Percentiles rank a stretch among this genome's conserved stretches.
Conservation (phyloP, 1,140 invertebrate species). For the Neodiprion lecontei region DNA sequence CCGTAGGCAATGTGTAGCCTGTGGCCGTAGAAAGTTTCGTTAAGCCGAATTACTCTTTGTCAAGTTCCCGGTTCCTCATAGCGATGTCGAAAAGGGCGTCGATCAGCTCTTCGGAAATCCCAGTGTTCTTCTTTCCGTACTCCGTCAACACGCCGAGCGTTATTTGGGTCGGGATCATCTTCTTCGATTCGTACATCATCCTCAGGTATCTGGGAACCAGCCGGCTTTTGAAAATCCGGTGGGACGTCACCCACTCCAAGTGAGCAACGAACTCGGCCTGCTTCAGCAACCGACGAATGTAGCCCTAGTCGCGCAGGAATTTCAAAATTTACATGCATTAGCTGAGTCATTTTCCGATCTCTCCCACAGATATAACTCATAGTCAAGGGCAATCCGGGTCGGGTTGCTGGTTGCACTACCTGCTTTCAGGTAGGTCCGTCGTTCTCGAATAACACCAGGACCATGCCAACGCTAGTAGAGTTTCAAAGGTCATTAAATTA, state of each 20-base stretch:
- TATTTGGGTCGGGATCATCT: slow-evolving; percentile 34
- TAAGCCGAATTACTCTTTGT: background rate
- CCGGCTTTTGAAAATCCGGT: slow-evolving; percentile 33
- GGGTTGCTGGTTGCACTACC: slow-evolving; percentile 43
- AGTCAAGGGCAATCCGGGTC: slow-evolving; percentile 8
- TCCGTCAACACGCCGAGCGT: background rate
- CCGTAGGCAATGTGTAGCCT: too few relatives aligned
- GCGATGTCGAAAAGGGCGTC: slow-evolving; percentile 2
- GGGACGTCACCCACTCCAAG: slow-evolving; percentile 44
- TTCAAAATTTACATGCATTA: slow-evolving; percentile 14
- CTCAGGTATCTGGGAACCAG: slow-evolving; percentile 31
- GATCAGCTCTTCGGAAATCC: background rate
- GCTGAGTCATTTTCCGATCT: slow-evolving; percentile 29
- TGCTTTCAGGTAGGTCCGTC: slow-evolving; percentile 60
- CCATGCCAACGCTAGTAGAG: slow-evolving; percentile 44
- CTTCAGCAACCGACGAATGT: slow-evolving; percentile 52
- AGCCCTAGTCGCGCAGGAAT: slow-evolving; percentile 43
- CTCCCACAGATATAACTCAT: slow-evolving; percentile 9
- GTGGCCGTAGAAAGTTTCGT: too few relatives aligned
- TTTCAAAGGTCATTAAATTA: slow-evolving; percentile 25
- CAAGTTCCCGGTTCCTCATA: background rate
- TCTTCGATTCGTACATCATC: slow-evolving; percentile 24
- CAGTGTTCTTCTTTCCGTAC: background rate
- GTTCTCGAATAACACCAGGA: slow-evolving; percentile 53
- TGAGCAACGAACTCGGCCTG: slow-evolving; percentile 56